Conservation (phyloP, 2,113 vertebrate species). For the Genyomyrus donnyi region DNA sequence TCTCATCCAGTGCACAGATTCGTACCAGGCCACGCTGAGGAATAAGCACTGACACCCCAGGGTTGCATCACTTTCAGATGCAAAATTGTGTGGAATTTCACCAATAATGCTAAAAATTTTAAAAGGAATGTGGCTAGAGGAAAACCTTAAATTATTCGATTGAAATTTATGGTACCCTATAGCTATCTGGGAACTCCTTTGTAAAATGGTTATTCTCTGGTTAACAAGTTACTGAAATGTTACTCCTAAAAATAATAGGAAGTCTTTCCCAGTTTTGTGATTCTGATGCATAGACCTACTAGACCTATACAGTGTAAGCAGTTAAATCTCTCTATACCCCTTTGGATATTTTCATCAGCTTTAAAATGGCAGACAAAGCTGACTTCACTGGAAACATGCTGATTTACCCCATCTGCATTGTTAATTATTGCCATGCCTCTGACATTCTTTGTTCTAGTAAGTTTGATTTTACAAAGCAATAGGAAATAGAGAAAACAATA, state of each 20-base stretch:
- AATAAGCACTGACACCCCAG: not conserved
- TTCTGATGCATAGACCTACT: not conserved
- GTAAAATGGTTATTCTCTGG: not conserved
- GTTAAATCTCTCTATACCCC: not conserved
- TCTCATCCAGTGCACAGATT: slow-evolving; percentile 65
- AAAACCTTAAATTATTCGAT: not conserved
- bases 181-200: not conserved
- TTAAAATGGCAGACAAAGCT: not conserved
- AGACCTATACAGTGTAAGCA: not conserved
- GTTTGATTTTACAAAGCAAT: not conserved
- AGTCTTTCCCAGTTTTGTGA: not conserved
- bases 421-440: not conserved
- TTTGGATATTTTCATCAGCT: not conserved
- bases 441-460: not conserved
- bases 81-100: not conserved
- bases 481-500: not conserved
- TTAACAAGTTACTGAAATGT: not conserved
- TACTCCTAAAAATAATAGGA: not conserved
- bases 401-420: not conserved
- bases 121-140: not conserved
- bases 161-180: not conserved
- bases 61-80: slow-evolving; percentile 12
- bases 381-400: not conserved
- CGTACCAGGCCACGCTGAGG: slow-evolving; percentile 47
- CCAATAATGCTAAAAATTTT: slow-evolving; percentile 11